These are phyloP conservation scores for Crocodylus rhombifer DNA, from an alignment of 2,797 vertebrate species.

Conservation along the genomic window DNA sequence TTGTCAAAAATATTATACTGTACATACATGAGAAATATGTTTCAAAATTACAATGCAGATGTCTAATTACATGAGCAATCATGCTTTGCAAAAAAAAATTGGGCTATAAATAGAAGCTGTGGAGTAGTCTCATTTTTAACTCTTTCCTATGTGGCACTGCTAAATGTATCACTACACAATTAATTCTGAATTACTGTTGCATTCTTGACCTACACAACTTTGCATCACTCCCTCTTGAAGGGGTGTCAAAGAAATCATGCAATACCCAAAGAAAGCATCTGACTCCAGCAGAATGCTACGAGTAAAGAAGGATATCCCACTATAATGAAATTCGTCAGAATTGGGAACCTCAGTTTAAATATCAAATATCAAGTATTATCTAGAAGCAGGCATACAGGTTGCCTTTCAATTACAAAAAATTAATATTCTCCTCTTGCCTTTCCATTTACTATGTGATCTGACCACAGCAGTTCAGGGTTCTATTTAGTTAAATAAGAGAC, in stretches of 20 bases:
- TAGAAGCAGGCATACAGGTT: neutral
- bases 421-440: neutral
- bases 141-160: neutral
- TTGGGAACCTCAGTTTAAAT: neutral
- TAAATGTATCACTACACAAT: neutral
- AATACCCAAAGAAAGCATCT: neutral
- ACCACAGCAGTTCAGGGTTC: neutral
- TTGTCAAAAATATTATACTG: constrained; percentile 1
- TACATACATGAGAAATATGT: accelerated
- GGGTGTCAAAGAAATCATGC: neutral
- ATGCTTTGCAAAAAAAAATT: neutral
- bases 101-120: neutral
- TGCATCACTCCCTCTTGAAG: neutral
- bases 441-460: neutral
- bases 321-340: neutral
- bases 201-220: neutral
- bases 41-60: neutral
- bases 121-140: neutral
- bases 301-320: neutral
- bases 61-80: neutral
- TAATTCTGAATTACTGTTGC: neutral
- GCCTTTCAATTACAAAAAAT: neutral
- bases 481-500: neutral
- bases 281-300: neutral
- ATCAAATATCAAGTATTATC: neutral